Base-by-base conservation (phyloP, 1,140 invertebrate species). In the Berghia stephanieae region DNA sequence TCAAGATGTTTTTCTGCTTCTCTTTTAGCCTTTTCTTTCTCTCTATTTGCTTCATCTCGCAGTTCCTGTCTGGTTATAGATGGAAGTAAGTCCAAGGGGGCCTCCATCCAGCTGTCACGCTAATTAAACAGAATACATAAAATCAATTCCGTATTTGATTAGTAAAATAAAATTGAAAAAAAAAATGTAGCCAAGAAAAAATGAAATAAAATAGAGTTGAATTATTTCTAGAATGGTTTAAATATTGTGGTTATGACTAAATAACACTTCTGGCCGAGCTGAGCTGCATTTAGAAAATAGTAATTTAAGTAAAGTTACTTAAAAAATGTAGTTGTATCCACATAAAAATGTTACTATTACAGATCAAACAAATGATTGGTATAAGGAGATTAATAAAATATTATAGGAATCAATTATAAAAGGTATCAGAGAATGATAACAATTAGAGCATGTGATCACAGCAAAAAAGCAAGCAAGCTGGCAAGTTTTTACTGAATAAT, bases 91-190 rank as follows among this genome's bases (percentile, higher is more conserved):
- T 84, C 85, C 36, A 87, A 75, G 31, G 83, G 79, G 0, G 81
- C 79, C 31, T 82, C 82, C 88, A 90, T 90, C 88, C 88, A 90
- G 69, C 82, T 83, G 49, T 90, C 88, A 73, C 88, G 80, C 88
- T 89, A 60, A 40, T 36, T 31, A 13, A 34, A 73, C 36, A n/a
- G 4, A 55, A 16, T 34, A 31, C 57, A 3, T 38, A 31, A 36
- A 21, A 31, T 36, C 18, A 36, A 21, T 34, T 68, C 21, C 36
- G 21, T 40, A 36, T 68, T 27, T 36, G 31, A 21, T 68, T 36
- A 31, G 18, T 36, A 21, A 24, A 3, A 27, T 73, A 38, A 49
- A 2, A 18, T 36, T 24, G 27, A 18, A 34, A 27, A 8, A 18
- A 21, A 49, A 18, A 34, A 63, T 16, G 60, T 63, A 63, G 27